Conservation (phyloP, 2,797 vertebrate genomes). For the Siniperca undulata region DNA sequence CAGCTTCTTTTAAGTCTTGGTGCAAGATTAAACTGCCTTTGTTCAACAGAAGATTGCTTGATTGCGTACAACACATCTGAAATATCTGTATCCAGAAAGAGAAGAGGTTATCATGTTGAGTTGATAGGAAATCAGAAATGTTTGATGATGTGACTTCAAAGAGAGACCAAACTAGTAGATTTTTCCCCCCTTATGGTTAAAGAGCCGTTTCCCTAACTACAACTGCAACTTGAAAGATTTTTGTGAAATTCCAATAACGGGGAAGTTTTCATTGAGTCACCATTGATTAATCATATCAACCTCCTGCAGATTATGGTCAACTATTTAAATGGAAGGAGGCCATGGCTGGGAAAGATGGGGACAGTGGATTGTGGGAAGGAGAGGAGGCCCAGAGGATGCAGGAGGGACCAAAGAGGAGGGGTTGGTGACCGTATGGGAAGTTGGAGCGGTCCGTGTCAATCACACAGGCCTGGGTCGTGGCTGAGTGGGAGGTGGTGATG, state of each 20-base stretch:
- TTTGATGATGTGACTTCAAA: constrained; percentile 15
- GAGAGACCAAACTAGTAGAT: background rate
- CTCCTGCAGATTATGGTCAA: constrained; percentile 13
- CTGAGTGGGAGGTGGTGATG: constrained; percentile 81
- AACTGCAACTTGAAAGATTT: background rate
- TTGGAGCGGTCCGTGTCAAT: constrained; percentile 50
- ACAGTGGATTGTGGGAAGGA: constrained; percentile 35
- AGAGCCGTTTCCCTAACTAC: background rate
- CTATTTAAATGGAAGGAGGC: constrained; percentile 10
- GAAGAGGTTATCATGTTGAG: constrained; percentile 5
- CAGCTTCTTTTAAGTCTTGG: background rate
- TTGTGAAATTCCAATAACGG: background rate
- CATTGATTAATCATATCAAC: constrained; percentile 2
- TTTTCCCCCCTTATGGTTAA: background rate
- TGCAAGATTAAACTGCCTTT: constrained; percentile 24
- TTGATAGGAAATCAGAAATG: constrained; percentile 16
- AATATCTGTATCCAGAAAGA: constrained; percentile 20
- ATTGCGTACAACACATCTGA: constrained; percentile 18
- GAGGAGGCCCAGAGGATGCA: constrained; percentile 6
- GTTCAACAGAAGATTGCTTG: constrained; percentile 21
- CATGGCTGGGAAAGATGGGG: background rate
- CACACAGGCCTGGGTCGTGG: constrained; percentile 29
- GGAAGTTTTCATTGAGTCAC: constrained; percentile 4
- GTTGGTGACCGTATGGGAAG: constrained; percentile 20
- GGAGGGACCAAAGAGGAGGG: constrained; percentile 16